Evolutionary conservation across 1,140 invertebrate species (phyloP).

Genomic region (Steinernema khuongi): DNA sequence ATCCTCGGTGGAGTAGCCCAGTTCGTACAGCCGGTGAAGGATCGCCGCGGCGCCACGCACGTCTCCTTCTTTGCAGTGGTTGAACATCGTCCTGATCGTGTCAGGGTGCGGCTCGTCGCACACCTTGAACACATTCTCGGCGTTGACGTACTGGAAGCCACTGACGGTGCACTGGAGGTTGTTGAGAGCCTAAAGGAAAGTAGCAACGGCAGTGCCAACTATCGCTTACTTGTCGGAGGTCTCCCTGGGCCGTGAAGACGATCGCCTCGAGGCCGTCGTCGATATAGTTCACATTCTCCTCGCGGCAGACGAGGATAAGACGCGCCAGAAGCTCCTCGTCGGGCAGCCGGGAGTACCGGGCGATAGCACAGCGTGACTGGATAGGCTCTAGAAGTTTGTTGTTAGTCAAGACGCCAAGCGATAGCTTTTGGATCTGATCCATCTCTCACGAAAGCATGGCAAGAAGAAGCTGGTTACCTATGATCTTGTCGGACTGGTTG

Average conservation of each 20-base stretch:
- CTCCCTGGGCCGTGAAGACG: constrained; percentile 94
- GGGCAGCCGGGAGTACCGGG: constrained; percentile 83
- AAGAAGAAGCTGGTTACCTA: constrained; percentile 62
- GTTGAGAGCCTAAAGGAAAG: constrained; percentile 74
- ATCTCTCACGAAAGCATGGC: background rate
- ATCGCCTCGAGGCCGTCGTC: constrained; percentile 93
- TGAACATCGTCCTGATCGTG: constrained; percentile 83
- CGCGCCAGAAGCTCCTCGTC: constrained; percentile 79
- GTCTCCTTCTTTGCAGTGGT: constrained; percentile 67
- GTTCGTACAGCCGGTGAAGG: constrained; percentile 77
- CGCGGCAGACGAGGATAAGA: constrained; percentile 70
- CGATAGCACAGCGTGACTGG: constrained; percentile 92
- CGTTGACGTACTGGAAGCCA: constrained; percentile 83
- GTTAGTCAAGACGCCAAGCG: background rate
- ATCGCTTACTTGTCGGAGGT: constrained; percentile 76
- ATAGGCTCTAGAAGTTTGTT: constrained; percentile 72
- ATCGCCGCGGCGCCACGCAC: constrained; percentile 59
- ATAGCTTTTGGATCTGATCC: background rate
- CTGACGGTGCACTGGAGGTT: constrained; percentile 94
- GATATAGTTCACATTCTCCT: constrained; percentile 75
- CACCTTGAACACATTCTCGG: constrained; percentile 97
- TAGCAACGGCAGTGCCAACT: too few species aligned
- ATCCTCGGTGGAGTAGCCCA: constrained; percentile 92
- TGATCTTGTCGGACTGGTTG: constrained; percentile 97
- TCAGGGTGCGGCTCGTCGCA: constrained; percentile 98